phyloP scores from a whole-genome alignment of 2,888 invertebrate genomes.

The Patella ulyssiponensis region DNA sequence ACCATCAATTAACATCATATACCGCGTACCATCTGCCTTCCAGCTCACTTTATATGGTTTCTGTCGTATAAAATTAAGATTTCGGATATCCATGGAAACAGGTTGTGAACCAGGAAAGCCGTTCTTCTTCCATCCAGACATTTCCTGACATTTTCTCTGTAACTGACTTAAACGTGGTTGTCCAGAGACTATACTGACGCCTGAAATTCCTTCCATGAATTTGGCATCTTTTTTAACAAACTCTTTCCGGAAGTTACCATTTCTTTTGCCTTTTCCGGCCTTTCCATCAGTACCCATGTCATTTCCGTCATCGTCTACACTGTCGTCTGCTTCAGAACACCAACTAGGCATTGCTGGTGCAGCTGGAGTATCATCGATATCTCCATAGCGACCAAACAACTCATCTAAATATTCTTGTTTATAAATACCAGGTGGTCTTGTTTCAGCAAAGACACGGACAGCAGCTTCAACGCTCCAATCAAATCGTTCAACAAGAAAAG shows the following conservation, averaged over 20 bases:
- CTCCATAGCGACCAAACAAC: slow-evolving; percentile 86
- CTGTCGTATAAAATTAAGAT: slow-evolving; percentile 82
- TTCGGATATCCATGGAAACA: slow-evolving; percentile 92
- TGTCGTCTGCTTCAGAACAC: slow-evolving; percentile 77
- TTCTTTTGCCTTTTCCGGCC: not conserved
- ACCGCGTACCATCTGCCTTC: slow-evolving; percentile 99
- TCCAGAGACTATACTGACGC: slow-evolving; percentile 82
- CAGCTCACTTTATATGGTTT: slow-evolving; percentile 97
- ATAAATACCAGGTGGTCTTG: slow-evolving; percentile 95
- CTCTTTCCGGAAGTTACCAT: slow-evolving; percentile 10
- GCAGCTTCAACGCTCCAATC: slow-evolving; percentile 77
- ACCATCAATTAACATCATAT: slow-evolving; percentile 95
- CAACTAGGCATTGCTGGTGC: slow-evolving; percentile 89
- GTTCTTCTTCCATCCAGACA: slow-evolving; percentile 82
- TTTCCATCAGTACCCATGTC: slow-evolving; percentile 35
- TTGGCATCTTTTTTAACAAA: slow-evolving; percentile 54
- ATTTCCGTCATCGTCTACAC: slow-evolving; percentile 70
- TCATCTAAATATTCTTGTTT: slow-evolving; percentile 95
- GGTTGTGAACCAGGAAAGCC: slow-evolving; percentile 98
- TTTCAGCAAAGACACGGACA: slow-evolving; percentile 76
- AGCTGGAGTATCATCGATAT: slow-evolving; percentile 79
- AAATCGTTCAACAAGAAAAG: slow-evolving; percentile 89
- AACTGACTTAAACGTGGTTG: slow-evolving; percentile 78
- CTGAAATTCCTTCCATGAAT: slow-evolving; percentile 89
- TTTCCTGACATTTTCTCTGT: slow-evolving; percentile 82